Evolutionary conservation across 2,888 invertebrate species (phyloP).

Genomic region (Diarsia dahlii): DNA sequence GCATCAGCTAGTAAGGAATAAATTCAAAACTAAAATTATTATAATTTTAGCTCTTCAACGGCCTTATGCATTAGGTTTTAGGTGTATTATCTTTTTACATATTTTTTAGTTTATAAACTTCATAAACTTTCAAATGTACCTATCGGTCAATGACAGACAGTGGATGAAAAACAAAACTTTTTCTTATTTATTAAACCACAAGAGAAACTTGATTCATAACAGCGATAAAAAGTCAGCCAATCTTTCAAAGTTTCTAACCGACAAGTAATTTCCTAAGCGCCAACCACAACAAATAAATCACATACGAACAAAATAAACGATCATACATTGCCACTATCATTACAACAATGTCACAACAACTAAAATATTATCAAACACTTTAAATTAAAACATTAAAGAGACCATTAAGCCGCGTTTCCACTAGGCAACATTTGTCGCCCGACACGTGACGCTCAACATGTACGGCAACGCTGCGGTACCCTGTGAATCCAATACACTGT

Average conservation of each 20-base stretch:
- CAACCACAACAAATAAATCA: slow-evolving; percentile 21
- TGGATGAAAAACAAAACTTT: background rate
- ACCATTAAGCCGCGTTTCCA: background rate
- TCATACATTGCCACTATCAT: slow-evolving; percentile 14
- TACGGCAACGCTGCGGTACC: no score
- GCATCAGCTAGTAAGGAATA: no score
- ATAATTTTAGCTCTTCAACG: no score
- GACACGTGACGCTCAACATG: no score
- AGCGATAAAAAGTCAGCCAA: background rate
- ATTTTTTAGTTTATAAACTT: background rate
- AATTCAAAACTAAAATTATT: background rate
- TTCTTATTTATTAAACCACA: background rate
- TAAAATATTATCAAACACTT: slow-evolving; percentile 12
- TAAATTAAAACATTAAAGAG: slow-evolving; percentile 48
- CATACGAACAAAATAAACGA: slow-evolving; percentile 13
- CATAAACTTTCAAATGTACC: background rate
- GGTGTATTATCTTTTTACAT: background rate
- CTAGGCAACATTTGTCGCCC: no score
- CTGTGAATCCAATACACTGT: no score
- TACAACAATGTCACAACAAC: slow-evolving; percentile 24
- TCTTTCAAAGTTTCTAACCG: slow-evolving; percentile 1
- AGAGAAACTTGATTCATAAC: background rate
- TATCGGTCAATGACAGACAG: background rate
- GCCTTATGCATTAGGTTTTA: background rate
- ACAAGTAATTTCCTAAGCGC: slow-evolving; percentile 25